Evolutionary conservation across 2,888 invertebrate species (phyloP), one percentile per base, ranked within the genome.

Genomic region (Caenorhabditis panamensis): DNA sequence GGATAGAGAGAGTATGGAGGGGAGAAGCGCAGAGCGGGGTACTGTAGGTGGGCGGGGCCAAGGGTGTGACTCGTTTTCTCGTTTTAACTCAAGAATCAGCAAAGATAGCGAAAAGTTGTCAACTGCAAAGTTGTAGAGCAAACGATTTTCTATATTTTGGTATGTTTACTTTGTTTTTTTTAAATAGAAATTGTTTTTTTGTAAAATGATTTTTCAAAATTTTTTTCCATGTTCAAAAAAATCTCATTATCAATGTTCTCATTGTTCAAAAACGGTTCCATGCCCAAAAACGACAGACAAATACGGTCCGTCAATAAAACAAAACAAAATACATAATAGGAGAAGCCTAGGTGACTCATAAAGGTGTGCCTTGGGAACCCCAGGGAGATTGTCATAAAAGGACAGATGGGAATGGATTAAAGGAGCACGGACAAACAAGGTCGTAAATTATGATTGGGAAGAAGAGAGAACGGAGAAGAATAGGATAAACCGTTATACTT

Each of bases 361-460:
- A 53, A 53, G 53, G 53, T 53, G 26, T 53, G 53, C 9, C 4
- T 31, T 6, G 4, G 20, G 20, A 6, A 22, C 18, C 22, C 22
- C 20, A 16, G 41, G 41, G 16, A 13, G 41, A 41, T 13, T 56
- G 56, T 56, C 56, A 56, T 56, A 56, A 56, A 56, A 56, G 56
- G 53, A 26, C 53, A 53, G 53, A 53, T 53, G 31, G 31, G 31
- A 31, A 31, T 31, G 56, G 56, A 31, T 49, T 49, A 49, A n/a
- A 49, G 20, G 20, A 53, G 3, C 11, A 9, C 22, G 26, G 26
- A 53, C 53, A 53, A 53, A 53, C 53, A 53, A 11, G 56, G 31
- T 56, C 56, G 56, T 56, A 56, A 56, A 56, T 56, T 56, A 56
- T 56, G 56, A 31, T 54, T 54, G 16, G 54, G 16, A 24, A n/a